Conservation (phyloP, 2,797 vertebrate species). For the Myoxocephalus aenaeus region DNA sequence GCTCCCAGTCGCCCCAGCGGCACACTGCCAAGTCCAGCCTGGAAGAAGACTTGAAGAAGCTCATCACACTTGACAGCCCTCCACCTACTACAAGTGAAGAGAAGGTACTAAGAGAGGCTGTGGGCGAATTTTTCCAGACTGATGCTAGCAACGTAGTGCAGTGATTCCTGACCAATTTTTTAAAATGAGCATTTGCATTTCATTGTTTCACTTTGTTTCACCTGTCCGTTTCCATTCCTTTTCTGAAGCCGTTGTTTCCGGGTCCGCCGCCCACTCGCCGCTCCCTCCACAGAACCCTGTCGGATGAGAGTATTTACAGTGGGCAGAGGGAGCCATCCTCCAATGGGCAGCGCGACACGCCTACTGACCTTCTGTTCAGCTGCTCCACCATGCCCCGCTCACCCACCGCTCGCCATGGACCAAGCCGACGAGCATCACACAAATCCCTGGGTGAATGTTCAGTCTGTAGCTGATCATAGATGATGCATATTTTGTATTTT, state of each 20-base stretch:
- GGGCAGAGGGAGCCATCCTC: slow-evolving; percentile 90
- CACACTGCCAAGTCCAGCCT: slow-evolving; percentile 90
- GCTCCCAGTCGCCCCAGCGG: slow-evolving; percentile 93
- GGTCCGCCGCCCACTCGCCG: slow-evolving; percentile 86
- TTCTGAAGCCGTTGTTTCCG: slow-evolving; percentile 88
- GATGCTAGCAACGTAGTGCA: neutral
- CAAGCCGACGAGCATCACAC: slow-evolving; percentile 89
- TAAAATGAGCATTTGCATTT: neutral
- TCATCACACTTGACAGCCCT: slow-evolving; percentile 95
- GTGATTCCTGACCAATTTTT: neutral
- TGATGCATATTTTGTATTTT: neutral
- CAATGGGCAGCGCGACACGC: slow-evolving; percentile 87
- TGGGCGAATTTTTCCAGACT: neutral
- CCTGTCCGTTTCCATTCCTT: slow-evolving; percentile 46
- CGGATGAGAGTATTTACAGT: slow-evolving; percentile 98
- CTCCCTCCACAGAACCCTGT: slow-evolving; percentile 94
- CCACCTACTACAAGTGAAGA: slow-evolving; percentile 88
- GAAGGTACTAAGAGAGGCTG: slow-evolving; percentile 83
- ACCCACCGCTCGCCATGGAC: slow-evolving; percentile 87
- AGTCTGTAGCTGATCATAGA: neutral
- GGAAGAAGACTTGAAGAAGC: slow-evolving; percentile 95
- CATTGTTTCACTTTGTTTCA: neutral
- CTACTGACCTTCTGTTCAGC: slow-evolving; percentile 92
- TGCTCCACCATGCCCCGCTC: slow-evolving; percentile 91
- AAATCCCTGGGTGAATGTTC: slow-evolving; percentile 89